Percentiles rank a stretch among this genome's conserved stretches.
Conservation (phyloP, 2,113 vertebrate species). For the Oreochromis aureus region DNA sequence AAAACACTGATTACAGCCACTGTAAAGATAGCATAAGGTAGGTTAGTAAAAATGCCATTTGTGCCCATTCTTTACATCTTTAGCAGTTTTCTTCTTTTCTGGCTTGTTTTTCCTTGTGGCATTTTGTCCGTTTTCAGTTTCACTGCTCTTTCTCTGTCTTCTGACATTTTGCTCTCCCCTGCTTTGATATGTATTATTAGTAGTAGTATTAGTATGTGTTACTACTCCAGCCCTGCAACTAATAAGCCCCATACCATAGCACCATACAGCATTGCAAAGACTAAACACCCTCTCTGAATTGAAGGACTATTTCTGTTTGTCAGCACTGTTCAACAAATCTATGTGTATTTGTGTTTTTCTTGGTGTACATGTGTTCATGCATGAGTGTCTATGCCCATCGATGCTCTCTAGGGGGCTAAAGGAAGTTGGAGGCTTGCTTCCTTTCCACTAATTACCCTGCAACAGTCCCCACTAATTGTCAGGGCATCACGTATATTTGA, state of each 20-base stretch:
- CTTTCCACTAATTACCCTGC: slow-evolving; percentile 57
- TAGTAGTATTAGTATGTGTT: background rate
- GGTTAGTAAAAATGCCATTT: background rate
- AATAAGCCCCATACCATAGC: background rate
- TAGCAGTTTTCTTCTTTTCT: background rate
- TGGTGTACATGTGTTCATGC: background rate
- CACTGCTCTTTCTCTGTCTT: rapidly evolving
- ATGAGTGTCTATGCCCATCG: background rate
- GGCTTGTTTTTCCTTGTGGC: background rate
- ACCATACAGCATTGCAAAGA: background rate
- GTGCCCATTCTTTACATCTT: background rate
- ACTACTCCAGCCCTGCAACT: background rate
- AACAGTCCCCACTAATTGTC: slow-evolving; percentile 48
- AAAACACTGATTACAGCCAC: background rate
- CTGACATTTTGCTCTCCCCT: background rate
- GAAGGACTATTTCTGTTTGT: background rate
- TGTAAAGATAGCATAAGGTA: background rate
- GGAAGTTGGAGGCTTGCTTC: slow-evolving; percentile 20
- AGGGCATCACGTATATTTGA: slow-evolving; percentile 9
- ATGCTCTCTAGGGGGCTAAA: background rate
- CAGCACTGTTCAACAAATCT: background rate
- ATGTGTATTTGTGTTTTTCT: background rate
- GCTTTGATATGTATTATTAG: background rate
- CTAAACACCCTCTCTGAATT: background rate
- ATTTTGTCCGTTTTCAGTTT: background rate